Conservation (phyloP, 2,888 invertebrate species). For the Eutolmus rufibarbis region DNA sequence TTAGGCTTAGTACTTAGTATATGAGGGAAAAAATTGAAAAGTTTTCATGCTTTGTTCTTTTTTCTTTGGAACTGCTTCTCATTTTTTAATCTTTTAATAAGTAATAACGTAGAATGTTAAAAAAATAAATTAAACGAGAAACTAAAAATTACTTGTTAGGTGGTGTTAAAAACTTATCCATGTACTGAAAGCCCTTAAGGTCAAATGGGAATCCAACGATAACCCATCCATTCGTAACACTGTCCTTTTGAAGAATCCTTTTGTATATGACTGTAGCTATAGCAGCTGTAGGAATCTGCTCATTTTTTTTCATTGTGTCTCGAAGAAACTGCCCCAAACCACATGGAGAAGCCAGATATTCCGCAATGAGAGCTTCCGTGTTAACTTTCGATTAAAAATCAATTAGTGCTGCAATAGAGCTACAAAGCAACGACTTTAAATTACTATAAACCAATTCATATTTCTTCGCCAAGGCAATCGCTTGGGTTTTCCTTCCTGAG, state of each 20-base stretch:
- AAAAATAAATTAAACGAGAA: background rate
- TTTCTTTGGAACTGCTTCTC: no score
- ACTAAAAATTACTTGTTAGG: conserved; percentile 65
- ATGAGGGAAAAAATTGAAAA: no score
- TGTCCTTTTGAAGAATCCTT: conserved; percentile 62
- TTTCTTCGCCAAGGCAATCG: conserved; percentile 62
- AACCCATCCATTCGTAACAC: conserved; percentile 68
- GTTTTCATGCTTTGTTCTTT: no score
- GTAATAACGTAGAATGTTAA: no score
- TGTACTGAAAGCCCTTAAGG: conserved; percentile 64
- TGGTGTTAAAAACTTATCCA: conserved; percentile 65
- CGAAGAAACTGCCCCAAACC: conserved; percentile 52
- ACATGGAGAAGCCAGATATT: conserved; percentile 56
- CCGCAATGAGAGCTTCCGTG: conserved; percentile 61
- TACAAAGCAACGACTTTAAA: background rate
- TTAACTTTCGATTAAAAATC: conserved; percentile 59
- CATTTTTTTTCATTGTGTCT: conserved; percentile 50
- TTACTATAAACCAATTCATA: conserved; percentile 65
- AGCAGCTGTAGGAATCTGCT: conserved; percentile 52
- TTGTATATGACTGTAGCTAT: conserved; percentile 53
- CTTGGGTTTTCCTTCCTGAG: conserved; percentile 66
- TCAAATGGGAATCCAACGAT: conserved; percentile 67
- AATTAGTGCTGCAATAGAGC: background rate
- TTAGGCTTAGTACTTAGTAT: no score
- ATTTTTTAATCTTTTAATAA: no score